Evolutionary conservation across 2,797 vertebrate genomes (phyloP).

Genomic region (Sebastes matsubarae): DNA sequence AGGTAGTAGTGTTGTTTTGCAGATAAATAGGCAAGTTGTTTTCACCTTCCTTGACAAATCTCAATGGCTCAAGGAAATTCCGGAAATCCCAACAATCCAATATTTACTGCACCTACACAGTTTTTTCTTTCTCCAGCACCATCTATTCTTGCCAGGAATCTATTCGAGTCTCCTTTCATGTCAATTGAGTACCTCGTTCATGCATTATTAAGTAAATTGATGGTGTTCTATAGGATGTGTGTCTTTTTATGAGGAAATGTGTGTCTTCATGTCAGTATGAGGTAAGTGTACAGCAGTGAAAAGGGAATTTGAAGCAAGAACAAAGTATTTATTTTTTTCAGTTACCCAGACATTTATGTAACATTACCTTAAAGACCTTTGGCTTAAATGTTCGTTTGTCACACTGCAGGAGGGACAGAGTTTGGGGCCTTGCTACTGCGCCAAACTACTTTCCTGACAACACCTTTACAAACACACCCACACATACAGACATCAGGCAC

Average conservation of each 20-base stretch:
- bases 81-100: conserved; percentile 61
- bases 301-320: conserved; percentile 45
- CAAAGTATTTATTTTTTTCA: conserved; percentile 33
- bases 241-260: conserved; percentile 42
- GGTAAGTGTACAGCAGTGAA: conserved; percentile 6
- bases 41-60: conserved; percentile 55
- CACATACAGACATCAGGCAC: conserved; percentile 36
- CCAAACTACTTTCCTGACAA: conserved; percentile 28
- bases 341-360: conserved; percentile 20
- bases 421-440: conserved; percentile 15
- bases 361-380: conserved; percentile 44
- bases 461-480: conserved; percentile 41
- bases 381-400: conserved; percentile 26
- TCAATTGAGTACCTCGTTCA: conserved; percentile 75
- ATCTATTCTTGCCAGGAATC: conserved; percentile 74
- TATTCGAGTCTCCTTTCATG: conserved; percentile 73
- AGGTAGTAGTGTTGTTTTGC: conserved; percentile 29
- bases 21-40: conserved; percentile 42
- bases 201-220: conserved; percentile 82
- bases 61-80: conserved; percentile 34
- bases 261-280: conserved; percentile 37
- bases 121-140: conserved; percentile 52
- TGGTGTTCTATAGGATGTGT: conserved; percentile 63
- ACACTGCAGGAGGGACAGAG: conserved; percentile 23
- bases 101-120: conserved; percentile 50